These are phyloP conservation scores for Drosophila sucinea DNA, from an alignment of 1,140 invertebrate species.

Conservation along the genomic window DNA sequence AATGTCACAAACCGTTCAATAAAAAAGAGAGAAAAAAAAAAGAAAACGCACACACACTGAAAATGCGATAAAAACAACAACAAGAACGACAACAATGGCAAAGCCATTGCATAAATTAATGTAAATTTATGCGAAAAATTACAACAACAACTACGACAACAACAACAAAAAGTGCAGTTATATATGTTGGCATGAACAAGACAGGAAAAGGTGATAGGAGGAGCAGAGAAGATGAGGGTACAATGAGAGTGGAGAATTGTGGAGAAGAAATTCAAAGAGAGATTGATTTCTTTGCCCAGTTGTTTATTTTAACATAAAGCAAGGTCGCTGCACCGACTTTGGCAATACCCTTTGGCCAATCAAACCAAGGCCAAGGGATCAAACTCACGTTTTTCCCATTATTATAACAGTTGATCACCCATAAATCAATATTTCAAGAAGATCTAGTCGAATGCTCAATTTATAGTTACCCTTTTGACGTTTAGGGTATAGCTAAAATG, in stretches of 20 bases:
- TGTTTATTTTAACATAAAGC: neutral
- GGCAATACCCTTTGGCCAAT: too few relatives aligned
- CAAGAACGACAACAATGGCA: conserved; percentile 50
- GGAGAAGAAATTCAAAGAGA: neutral
- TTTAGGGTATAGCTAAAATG: neutral
- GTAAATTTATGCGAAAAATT: conserved; percentile 74
- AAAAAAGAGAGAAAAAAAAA: conserved; percentile 57
- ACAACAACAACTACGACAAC: conserved; percentile 49
- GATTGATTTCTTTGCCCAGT: conserved; percentile 5
- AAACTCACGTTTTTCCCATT: too few relatives aligned
- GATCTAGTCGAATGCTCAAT: too few relatives aligned
- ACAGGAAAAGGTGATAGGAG: conserved; percentile 2
- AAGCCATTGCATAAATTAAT: conserved; percentile 71
- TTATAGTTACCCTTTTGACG: neutral
- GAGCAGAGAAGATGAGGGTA: neutral
- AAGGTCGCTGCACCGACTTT: neutral
- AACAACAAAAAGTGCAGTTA: conserved; percentile 42
- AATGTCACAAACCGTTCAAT: conserved; percentile 75
- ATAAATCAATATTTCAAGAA: too few relatives aligned
- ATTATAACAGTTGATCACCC: too few relatives aligned
- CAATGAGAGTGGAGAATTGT: neutral
- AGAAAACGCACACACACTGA: conserved; percentile 44
- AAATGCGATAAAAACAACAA: conserved; percentile 59
- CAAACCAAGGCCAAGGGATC: too few relatives aligned
- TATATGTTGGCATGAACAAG: conserved; percentile 15